Conservation (phyloP, 2,113 vertebrate genomes). For the Malurus cyaneus region DNA sequence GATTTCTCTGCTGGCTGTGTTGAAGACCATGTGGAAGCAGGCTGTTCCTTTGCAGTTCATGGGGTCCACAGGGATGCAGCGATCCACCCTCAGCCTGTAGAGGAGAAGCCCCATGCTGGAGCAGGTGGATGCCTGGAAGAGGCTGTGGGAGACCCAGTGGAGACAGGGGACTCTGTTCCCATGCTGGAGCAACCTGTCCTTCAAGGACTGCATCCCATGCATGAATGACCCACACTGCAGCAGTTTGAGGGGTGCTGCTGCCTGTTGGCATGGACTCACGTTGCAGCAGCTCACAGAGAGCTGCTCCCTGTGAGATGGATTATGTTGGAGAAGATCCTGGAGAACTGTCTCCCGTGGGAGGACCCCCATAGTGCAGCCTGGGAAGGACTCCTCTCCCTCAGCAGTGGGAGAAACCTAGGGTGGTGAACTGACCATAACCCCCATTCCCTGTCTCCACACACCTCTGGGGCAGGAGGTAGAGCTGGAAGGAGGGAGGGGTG, state of each 20-base stretch:
- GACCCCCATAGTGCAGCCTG: not conserved
- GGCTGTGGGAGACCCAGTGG: accelerated
- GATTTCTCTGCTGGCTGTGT: not conserved
- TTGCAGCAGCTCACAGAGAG: not conserved
- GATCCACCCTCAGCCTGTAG: not conserved
- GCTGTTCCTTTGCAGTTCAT: not conserved
- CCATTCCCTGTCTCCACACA: not conserved
- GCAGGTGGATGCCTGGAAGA: not conserved
- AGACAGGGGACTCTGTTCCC: not conserved
- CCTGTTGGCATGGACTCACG: not conserved
- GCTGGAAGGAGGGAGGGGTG: not conserved
- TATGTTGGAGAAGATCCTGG: accelerated
- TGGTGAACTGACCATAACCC: not conserved
- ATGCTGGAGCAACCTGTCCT: not conserved
- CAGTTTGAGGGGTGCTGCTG: not conserved
- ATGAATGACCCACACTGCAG: accelerated
- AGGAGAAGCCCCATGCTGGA: not conserved
- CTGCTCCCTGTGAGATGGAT: not conserved
- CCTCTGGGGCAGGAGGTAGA: not conserved
- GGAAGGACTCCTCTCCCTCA: not conserved
- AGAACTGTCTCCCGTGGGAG: not conserved
- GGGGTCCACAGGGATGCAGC: not conserved
- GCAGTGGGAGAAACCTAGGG: accelerated
- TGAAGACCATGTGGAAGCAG: not conserved
- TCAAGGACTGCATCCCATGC: not conserved